Percentiles rank a stretch among this genome's conserved stretches.
Evolutionary conservation across 2,797 vertebrate genomes (phyloP).

Genomic region (Phoeniculus purpureus): DNA sequence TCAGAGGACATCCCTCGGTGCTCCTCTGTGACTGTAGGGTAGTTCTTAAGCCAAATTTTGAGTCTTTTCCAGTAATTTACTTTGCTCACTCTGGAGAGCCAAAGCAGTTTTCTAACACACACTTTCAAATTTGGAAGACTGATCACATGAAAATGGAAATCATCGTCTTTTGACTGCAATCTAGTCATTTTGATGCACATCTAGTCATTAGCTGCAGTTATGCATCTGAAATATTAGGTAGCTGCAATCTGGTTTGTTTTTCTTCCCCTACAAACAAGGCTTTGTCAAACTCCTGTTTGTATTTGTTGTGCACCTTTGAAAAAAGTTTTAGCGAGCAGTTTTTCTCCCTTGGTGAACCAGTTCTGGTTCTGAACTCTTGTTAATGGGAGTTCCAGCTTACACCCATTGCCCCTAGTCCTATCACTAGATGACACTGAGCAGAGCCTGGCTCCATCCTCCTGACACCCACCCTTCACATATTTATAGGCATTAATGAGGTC

Average conservation of each 20-base stretch:
- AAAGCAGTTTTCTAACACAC: background rate
- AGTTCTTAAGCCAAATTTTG: background rate
- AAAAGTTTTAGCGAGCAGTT: background rate
- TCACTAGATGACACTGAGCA: no score
- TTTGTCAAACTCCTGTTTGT: background rate
- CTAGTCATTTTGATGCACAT: slow-evolving; percentile 6
- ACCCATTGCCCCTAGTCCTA: no score
- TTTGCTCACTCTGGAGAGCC: background rate
- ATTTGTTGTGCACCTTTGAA: background rate
- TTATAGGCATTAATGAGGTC: no score
- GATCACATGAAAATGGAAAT: slow-evolving; percentile 25
- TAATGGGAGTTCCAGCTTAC: background rate
- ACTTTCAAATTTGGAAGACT: background rate
- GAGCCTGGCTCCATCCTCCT: no score
- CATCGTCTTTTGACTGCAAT: background rate
- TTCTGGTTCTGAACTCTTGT: slow-evolving; percentile 12
- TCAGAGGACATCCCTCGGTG: background rate
- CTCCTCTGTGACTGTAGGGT: background rate
- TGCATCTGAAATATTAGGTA: background rate
- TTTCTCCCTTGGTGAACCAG: background rate
- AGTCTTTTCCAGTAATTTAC: background rate
- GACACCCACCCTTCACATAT: no score
- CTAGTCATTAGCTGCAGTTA: background rate
- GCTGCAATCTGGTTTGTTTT: background rate
- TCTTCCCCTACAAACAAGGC: background rate